Base-by-base conservation (phyloP, 2,888 invertebrate genomes). In the Pristionchus exspectatus region DNA sequence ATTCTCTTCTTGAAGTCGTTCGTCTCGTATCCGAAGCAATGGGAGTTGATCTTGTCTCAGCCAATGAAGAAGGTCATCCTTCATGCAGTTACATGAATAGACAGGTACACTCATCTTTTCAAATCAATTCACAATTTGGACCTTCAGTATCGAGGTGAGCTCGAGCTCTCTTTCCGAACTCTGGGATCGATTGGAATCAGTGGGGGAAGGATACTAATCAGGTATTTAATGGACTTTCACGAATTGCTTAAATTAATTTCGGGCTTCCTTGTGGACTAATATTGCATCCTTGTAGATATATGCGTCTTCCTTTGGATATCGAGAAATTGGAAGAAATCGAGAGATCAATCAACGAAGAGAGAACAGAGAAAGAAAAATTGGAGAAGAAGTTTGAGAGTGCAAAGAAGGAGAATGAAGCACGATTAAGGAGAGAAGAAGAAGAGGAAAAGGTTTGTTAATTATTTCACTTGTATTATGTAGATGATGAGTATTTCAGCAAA, bases 101-200 rank as follows among this genome's bases (percentile, higher is more conserved):
- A 81, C 88, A 88, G 81, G 88, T 85, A 30, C n/a, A 18, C 9
- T 44, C 59, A 38, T 14, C 66, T 14, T 18, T 88, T 9, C 2
- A 21, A 54, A 33, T 27, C 59, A 44, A n/a, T 24, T 56, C 2
- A 30, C 9, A 77, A 9, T 44, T 44, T 24, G 33, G 2, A 63
- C 10, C 14, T 77, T 21, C 38, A 88, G 88, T 88, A 88, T 81
- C 88, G 88, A 2, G 88, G 88, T n/a, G 77, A 77, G n/a, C n/a
- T 77, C 14, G 88, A 88, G 30, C 63, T 88, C 16, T n/a, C 44
- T 18, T 56, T 30, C 30, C 77, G 81, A 24, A 81, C 81, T 7
- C 81, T 88, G n/a, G 38, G 50, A 63, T 77, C 88, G 27, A 88
- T 88, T 44, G 88, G 88, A 33, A 59, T 88, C 18, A 88, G 16